phyloP scores from a whole-genome alignment of 1,140 invertebrate genomes.

The Zaprionus camerounensis region DNA sequence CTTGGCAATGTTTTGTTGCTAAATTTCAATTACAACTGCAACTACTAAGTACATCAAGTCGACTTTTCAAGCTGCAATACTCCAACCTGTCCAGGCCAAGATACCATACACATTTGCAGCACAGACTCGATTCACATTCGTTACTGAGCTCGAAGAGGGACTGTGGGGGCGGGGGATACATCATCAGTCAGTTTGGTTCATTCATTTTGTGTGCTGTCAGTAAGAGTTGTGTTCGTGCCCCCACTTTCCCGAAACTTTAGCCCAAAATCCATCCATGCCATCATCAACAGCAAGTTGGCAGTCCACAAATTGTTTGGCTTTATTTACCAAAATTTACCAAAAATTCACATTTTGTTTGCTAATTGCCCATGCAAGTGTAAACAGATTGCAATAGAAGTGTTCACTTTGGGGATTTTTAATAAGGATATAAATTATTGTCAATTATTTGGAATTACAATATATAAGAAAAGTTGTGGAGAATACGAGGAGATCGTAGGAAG shows the following conservation, averaged over 20 bases:
- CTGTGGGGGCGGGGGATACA: background rate
- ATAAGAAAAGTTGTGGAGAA: too few relatives aligned
- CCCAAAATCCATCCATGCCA: conserved; percentile 18
- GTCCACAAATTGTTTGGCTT: conserved; percentile 36
- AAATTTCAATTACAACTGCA: conserved; percentile 80
- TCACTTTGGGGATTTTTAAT: background rate
- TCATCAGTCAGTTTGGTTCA: conserved; percentile 31
- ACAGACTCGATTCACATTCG: background rate
- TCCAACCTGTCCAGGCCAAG: conserved; percentile 1
- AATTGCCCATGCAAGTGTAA: conserved; percentile 23
- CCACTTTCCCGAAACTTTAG: conserved; percentile 10
- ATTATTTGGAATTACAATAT: background rate
- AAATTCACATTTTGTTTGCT: conserved; percentile 32
- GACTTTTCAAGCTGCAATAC: conserved; percentile 49
- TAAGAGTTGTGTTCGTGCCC: background rate
- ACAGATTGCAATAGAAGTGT: background rate
- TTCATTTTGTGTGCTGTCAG: conserved; percentile 43
- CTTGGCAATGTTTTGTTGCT: conserved; percentile 64
- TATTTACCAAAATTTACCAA: conserved; percentile 10
- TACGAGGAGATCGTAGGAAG: too few relatives aligned
- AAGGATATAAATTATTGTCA: background rate
- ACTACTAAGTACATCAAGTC: conserved; percentile 79
- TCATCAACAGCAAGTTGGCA: conserved; percentile 35
- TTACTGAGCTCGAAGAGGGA: background rate
- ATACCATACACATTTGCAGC: conserved; percentile 8